Evolutionary conservation across 2,888 invertebrate genomes (phyloP).

Genomic region (Tenthredo mesomela): DNA sequence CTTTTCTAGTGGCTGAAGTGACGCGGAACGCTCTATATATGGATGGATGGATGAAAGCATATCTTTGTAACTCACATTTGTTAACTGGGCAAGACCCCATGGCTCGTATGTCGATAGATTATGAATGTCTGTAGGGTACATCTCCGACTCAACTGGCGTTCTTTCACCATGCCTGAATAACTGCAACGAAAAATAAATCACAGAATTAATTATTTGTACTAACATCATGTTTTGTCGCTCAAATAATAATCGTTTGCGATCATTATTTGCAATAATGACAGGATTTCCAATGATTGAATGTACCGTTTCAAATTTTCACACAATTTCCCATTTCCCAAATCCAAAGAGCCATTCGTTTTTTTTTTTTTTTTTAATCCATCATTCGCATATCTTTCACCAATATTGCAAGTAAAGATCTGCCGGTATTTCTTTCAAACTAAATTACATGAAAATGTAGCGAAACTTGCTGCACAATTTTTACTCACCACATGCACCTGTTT

Average conservation of each 20-base stretch:
- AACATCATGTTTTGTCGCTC: no score
- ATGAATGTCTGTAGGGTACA: constrained; percentile 79
- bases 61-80: constrained; percentile 75
- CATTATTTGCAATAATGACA: background rate
- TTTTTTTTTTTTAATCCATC: background rate
- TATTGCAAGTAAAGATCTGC: background rate
- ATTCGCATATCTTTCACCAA: background rate
- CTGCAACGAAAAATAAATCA: constrained; percentile 67
- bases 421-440: background rate
- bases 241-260: no score
- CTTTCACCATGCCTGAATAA: constrained; percentile 78
- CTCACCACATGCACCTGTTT: constrained; percentile 44
- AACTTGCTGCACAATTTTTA: background rate
- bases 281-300: no score
- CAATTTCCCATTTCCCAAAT: no score
- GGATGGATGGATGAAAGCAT: background rate
- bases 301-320: no score
- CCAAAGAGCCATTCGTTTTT: no score
- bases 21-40: no score
- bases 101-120: constrained; percentile 78
- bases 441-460: background rate
- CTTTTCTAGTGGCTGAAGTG: no score
- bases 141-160: constrained; percentile 64
- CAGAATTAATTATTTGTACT: background rate
- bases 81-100: constrained; percentile 80